Conservation (phyloP, 2,888 invertebrate genomes). For the Tetragnatha montana region DNA sequence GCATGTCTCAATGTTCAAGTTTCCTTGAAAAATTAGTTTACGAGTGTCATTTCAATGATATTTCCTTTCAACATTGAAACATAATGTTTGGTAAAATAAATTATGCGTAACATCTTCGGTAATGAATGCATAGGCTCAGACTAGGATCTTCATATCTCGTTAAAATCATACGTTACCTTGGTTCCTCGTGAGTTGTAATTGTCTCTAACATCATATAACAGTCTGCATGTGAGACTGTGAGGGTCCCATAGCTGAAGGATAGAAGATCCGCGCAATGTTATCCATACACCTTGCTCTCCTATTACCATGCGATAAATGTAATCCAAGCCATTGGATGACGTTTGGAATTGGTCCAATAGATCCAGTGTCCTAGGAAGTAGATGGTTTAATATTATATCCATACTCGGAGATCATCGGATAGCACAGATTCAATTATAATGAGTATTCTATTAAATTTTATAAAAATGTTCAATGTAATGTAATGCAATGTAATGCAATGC, state of each 20-base stretch:
- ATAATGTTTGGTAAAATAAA: too few relatives aligned
- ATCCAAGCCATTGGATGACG: constrained; percentile 78
- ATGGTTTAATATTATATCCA: too few relatives aligned
- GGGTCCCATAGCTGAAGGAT: constrained; percentile 79
- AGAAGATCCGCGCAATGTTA: constrained; percentile 78
- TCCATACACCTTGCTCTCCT: constrained; percentile 77
- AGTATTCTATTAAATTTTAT: not conserved
- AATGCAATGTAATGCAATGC: too few relatives aligned
- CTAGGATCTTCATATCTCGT: too few relatives aligned
- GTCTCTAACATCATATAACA: constrained; percentile 77
- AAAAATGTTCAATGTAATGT: too few relatives aligned
- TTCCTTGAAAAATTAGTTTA: too few relatives aligned
- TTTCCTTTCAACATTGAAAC: too few relatives aligned
- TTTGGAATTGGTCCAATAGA: constrained; percentile 76
- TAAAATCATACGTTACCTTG: constrained; percentile 73
- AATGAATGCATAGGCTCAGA: too few relatives aligned
- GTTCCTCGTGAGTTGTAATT: constrained; percentile 65
- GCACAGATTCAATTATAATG: not conserved
- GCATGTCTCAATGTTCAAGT: too few relatives aligned
- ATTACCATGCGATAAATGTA: constrained; percentile 76
- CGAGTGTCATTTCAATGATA: too few relatives aligned
- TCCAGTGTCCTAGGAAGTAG: constrained; percentile 75
- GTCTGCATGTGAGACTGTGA: constrained; percentile 76
- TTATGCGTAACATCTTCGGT: too few relatives aligned
- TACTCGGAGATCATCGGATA: not conserved